Base-by-base conservation (phyloP, 1,140 invertebrate genomes). In the Drepana arcuata region DNA sequence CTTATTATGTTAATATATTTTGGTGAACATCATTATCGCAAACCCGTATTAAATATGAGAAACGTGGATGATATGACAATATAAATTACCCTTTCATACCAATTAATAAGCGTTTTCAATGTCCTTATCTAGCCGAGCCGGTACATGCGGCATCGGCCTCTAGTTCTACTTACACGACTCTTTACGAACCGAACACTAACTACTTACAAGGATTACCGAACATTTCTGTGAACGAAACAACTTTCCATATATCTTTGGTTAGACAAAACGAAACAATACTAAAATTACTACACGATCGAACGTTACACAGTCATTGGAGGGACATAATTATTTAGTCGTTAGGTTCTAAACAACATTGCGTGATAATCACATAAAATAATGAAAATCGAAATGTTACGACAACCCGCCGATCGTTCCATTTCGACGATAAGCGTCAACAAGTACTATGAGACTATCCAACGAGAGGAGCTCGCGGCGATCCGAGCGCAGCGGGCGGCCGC, bases 71-170 rank as follows among this genome's bases (percentile, higher is more conserved):
- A 82, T 79, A 82, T 82, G 78, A 82, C 78, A 78, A 78, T 82
- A 82, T 79, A 79, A 82, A 79, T 82, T 82, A 82, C 78, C 78
- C 78, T 82, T 82, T 82, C 78, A 82, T 82, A 82, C 78, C 78
- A 79, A 82, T 82, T 82, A 82, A 82, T 82, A 82, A 82, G 78
- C 78, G 78, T 82, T 82, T 80, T 82, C 78, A 82, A 82, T 82
- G 74, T 79, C 69, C 78, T 82, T 79, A 82, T 46, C 61, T 68
- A 74, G 63, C 65, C 74, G 71, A 59, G 40, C 69, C 69, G 65
- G 51, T 66, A 74, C 56, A 61, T 44, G 52, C 67, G 70, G 63
- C 45, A 45, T 47, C 70, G 71, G 61, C 68, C 44, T 57, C 73
- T 79, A 78, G 63, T 62, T 59, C 78, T 78, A 82, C 64, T 73